A percentile compares a stretch with the other conserved stretches of the same genome.
These are phyloP conservation scores for Lasioglossum baleicum DNA, from an alignment of 1,140 invertebrate genomes.

Conservation along the genomic window DNA sequence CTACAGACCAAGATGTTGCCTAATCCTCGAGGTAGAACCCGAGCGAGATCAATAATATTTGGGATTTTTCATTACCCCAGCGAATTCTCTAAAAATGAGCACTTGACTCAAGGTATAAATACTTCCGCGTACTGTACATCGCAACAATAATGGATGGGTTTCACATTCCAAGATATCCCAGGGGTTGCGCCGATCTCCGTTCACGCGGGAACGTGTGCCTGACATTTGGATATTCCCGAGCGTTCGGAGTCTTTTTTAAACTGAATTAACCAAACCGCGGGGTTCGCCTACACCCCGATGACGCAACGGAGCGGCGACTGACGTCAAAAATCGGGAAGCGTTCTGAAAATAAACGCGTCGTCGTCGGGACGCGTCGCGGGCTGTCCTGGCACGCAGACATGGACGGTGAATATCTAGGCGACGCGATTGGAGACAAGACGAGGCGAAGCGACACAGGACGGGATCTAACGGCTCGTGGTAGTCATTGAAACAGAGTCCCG, in stretches of 20 bases:
- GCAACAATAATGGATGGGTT: no score
- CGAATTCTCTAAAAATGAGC: no score
- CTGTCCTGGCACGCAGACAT: constrained; percentile 28
- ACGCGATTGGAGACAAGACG: background rate
- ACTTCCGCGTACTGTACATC: no score
- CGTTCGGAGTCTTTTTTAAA: background rate
- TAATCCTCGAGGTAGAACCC: no score
- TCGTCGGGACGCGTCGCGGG: constrained; percentile 8
- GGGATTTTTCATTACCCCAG: no score
- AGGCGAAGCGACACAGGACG: background rate
- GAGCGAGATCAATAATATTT: no score
- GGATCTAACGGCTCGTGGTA: constrained; percentile 27
- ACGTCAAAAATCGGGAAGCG: constrained; percentile 37
- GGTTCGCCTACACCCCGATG: constrained; percentile 10
- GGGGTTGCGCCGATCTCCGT: no score
- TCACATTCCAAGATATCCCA: no score
- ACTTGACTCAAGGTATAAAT: no score
- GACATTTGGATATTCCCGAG: no score
- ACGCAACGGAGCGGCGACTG: constrained; percentile 28
- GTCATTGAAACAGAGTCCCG: constrained; percentile 57
- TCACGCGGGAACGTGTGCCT: no score
- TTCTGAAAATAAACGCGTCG: constrained; percentile 36
- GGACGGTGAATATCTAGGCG: background rate
- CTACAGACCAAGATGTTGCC: no score
- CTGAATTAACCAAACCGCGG: background rate